A percentile compares a stretch with the other conserved stretches of the same genome.
These are phyloP conservation scores for Papilio protenor DNA, from an alignment of 2,888 invertebrate species.

Conservation along the genomic window DNA sequence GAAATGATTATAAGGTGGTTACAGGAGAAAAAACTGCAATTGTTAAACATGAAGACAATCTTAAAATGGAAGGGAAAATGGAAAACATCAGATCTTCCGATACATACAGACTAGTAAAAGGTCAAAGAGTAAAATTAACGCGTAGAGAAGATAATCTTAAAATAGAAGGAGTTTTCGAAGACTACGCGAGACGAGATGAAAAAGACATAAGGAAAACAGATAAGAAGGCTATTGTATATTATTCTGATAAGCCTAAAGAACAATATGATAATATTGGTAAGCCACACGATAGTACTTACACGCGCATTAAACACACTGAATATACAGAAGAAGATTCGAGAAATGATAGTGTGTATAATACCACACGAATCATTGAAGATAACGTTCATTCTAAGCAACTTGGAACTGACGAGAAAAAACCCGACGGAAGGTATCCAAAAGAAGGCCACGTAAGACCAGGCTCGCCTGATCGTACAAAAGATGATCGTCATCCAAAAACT, in stretches of 20 bases:
- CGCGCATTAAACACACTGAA: constrained; percentile 6
- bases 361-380: background rate
- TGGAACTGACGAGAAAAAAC: constrained; percentile 23
- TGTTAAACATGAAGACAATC: constrained; percentile 86
- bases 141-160: constrained; percentile 84
- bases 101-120: constrained; percentile 82
- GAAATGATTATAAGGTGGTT: constrained; percentile 81
- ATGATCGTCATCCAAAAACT: constrained; percentile 68
- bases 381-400: constrained; percentile 2
- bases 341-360: constrained; percentile 5
- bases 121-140: constrained; percentile 82
- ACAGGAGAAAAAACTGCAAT: constrained; percentile 81
- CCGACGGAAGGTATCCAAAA: constrained; percentile 39
- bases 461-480: constrained; percentile 62
- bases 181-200: constrained; percentile 83
- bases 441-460: constrained; percentile 53
- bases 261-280: constrained; percentile 15
- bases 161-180: constrained; percentile 87
- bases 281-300: constrained; percentile 11
- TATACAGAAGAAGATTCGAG: constrained; percentile 13
- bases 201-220: constrained; percentile 83
- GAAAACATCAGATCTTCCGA: constrained; percentile 81
- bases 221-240: constrained; percentile 82
- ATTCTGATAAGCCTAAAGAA: constrained; percentile 67
- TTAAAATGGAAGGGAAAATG: constrained; percentile 86